Base-by-base conservation (phyloP, 1,140 invertebrate species). In the Conus ventricosus region DNA sequence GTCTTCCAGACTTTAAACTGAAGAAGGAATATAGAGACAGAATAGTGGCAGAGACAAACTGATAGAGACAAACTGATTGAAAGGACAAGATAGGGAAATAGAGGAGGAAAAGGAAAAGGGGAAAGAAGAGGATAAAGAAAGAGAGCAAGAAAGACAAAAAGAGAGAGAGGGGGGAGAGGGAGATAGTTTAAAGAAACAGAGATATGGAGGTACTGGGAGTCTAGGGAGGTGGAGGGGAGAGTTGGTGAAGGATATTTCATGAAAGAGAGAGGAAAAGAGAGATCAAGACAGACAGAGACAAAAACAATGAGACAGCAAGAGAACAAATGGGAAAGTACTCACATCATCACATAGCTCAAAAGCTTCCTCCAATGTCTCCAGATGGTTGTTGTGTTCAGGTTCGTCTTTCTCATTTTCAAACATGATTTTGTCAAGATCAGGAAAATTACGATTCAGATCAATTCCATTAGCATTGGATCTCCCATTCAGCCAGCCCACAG, bases 371-470 rank as follows among this genome's bases (percentile, higher is more conserved):
- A 91, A 63, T 78, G 91, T 91, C 88, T 91, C 84, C 25, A 93
- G 88, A 80, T 93, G 92, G 85, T 93, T 93, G 89, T 93, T 93
- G 23, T 27, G 78, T 15, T 90, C 89, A 51, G 88, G 84, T 51
- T 87, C 85, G 1, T 88, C 27, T 0, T 63, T 67, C 39, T 92
- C 89, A 87, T 90, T 85, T 51, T 88, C 84, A 86, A 91, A 93
- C 39, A 92, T 88, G 7, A 97, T 97, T 51, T 96, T 94, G 94
- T 97, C 99, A 90, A 98, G 97, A 94, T 99, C 98, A 0, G 99
- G 99, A 94, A 99, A 99, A 95, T 99, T 99, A 92, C 99, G 96
- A 95, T 99, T 99, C 4, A 99, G 96, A 95, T 99, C 99, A 5
- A 99, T 95, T 78, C 96, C 93, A 92, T 99, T 95, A 0, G 97